Conservation (phyloP, 2,888 invertebrate genomes). For the Orthosia cruda region DNA sequence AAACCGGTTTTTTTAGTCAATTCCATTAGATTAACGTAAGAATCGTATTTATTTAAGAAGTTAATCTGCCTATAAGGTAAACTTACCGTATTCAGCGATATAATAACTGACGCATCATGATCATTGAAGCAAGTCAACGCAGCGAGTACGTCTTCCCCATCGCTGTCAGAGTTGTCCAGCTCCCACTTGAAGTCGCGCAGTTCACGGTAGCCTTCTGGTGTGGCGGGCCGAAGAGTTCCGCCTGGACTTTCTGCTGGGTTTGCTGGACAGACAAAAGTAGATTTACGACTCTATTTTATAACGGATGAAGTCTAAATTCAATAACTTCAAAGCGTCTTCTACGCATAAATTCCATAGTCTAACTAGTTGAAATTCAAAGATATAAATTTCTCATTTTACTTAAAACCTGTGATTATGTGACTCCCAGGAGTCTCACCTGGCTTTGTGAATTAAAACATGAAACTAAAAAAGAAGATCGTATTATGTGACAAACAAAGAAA, state of each 20-base stretch:
- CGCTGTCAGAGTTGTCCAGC: conserved; percentile 85
- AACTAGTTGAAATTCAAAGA: too few species aligned
- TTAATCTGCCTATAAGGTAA: too few species aligned
- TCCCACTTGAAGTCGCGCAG: conserved; percentile 84
- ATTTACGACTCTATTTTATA: not conserved
- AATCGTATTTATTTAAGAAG: too few species aligned
- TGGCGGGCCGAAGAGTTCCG: conserved; percentile 73
- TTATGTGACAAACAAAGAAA: too few species aligned
- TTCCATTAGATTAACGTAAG: too few species aligned
- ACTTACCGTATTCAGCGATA: conserved; percentile 81
- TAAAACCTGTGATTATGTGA: not conserved
- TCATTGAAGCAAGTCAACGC: conserved; percentile 82
- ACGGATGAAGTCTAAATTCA: not conserved
- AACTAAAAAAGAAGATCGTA: too few species aligned
- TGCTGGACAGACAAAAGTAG: conserved; percentile 61
- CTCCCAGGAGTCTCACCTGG: not conserved
- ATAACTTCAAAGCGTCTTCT: not conserved
- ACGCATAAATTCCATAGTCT: not conserved
- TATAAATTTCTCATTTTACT: too few species aligned
- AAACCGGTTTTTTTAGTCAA: too few species aligned
- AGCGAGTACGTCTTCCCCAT: conserved; percentile 86
- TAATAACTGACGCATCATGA: conserved; percentile 77
- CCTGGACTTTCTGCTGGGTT: conserved; percentile 82
- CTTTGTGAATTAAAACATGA: not conserved
- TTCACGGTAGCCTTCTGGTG: conserved; percentile 85